Base-by-base conservation (phyloP, 1,140 invertebrate genomes). In the Aphis craccivora region DNA sequence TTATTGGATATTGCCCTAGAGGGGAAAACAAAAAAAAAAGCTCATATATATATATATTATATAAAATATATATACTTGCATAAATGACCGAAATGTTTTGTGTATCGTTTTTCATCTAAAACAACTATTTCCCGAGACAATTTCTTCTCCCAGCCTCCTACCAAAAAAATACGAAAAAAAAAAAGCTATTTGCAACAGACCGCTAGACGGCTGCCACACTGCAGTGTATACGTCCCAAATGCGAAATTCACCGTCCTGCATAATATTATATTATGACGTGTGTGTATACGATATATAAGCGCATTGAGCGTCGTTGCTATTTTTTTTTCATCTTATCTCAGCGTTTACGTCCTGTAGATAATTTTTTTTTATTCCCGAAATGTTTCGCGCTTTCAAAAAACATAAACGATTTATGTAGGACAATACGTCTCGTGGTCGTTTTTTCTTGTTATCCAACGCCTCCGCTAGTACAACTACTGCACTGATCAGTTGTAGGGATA, bases 51-150 rank as follows among this genome's bases (percentile, higher is more conserved):
- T 9, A 25, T 76, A n/a, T 76, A 76, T 76, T 76, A 76, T 76
- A 35, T 35, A 18, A n/a, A n/a, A n/a, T n/a, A 76, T 18, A n/a
- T 60, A 60, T 60, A 20, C n/a, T 35, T 20, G 37, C 22, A 83
- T 37, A 83, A 40, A 91, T 67, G 53, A 81, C 55, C 55, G 43
- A 90, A 90, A 60, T 60, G 53, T 40, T 43, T 86, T 25, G 88
- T 40, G 89, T 90, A 90, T 43, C 37, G 90, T 91, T 91, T 91
- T 91, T 91, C 90, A 91, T 91, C 90, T 48, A 91, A 37, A 91
- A 91, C 90, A 23, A 81, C 55, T 91, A 91, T 90, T 67, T 67
- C 37, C 89, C 35, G 35, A 90, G 89, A 90, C 89, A 25, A 37
- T 40, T 37, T 37, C 22, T 90, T 90, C 55, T 43, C 55, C 25